A percentile compares a stretch with the other conserved stretches of the same genome.
Evolutionary conservation across 2,888 invertebrate genomes (phyloP).

Genomic region (Lithophane semibrunnea): DNA sequence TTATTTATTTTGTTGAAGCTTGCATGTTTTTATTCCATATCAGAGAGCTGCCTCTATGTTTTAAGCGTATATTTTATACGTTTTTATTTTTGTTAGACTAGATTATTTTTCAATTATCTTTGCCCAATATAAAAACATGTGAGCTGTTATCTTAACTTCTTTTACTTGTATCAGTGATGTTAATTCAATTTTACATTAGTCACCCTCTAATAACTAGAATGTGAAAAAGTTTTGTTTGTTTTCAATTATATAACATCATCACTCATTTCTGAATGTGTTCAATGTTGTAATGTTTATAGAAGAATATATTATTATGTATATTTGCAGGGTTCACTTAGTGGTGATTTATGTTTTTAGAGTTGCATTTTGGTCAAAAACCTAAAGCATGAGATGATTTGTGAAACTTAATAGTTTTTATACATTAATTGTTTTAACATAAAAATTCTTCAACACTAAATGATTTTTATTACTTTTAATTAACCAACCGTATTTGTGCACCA

Average conservation of each 20-base stretch:
- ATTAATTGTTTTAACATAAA: conserved; percentile 84
- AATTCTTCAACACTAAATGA: conserved; percentile 77
- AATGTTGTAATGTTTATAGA: conserved; percentile 66
- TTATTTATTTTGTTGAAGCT: conserved; percentile 66
- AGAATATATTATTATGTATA: conserved; percentile 63
- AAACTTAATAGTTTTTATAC: conserved; percentile 83
- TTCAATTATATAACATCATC: conserved; percentile 53
- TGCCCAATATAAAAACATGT: conserved; percentile 64
- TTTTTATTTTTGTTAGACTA: conserved; percentile 57
- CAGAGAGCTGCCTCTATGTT: conserved; percentile 54
- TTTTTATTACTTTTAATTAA: conserved; percentile 58
- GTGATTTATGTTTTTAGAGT: conserved; percentile 81
- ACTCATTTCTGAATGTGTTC: conserved; percentile 62
- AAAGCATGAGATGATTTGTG: conserved; percentile 81
- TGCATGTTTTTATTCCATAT: conserved; percentile 66
- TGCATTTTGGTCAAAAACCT: conserved; percentile 77
- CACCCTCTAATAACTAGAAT: conserved; percentile 52
- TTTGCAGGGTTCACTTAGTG: conserved; percentile 73
- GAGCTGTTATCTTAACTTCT: conserved; percentile 52
- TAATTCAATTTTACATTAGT: conserved; percentile 48
- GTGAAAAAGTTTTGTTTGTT: conserved; percentile 62
- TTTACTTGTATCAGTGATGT: conserved; percentile 52
- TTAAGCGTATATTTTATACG: conserved; percentile 52
- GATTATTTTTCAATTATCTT: conserved; percentile 54
- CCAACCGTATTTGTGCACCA: background rate